These are phyloP conservation scores for Aphelenchoides besseyi DNA, from an alignment of 1,140 invertebrate species.

Conservation along the genomic window DNA sequence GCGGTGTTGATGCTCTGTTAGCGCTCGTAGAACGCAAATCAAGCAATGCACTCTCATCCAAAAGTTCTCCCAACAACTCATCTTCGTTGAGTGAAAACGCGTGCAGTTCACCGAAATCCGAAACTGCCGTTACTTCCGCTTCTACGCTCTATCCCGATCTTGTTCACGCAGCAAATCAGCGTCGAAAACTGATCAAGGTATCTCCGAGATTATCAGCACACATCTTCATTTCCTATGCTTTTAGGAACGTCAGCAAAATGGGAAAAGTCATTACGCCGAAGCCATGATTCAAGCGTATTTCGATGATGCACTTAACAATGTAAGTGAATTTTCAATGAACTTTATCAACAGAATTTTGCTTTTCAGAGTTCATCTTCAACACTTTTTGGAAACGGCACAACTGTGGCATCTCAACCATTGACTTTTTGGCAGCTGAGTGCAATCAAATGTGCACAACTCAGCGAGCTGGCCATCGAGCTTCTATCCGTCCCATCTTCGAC, in stretches of 20 bases:
- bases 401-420: conserved; percentile 21
- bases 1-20: conserved; percentile 39
- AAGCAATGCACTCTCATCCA: conserved; percentile 18
- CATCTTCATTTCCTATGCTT: conserved; percentile 23
- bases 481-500: conserved; percentile 45
- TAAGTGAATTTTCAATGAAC: conserved; percentile 31
- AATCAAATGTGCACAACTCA: conserved; percentile 34
- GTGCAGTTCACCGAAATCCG: too few species aligned
- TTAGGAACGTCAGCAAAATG: conserved; percentile 27
- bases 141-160: conserved; percentile 38
- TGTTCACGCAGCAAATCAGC: conserved; percentile 33
- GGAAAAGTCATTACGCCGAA: conserved; percentile 42
- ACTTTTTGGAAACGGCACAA: conserved; percentile 20
- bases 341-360: not conserved
- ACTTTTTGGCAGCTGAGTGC: conserved; percentile 38
- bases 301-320: conserved; percentile 40
- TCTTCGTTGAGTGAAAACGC: too few species aligned
- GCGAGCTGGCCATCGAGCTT: conserved; percentile 48
- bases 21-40: conserved; percentile 30
- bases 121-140: conserved; percentile 13
- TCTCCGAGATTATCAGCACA: not conserved
- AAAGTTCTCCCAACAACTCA: too few species aligned
- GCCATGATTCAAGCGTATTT: conserved; percentile 49
- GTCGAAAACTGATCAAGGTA: conserved; percentile 29
- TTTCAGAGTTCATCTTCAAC: conserved; percentile 20